Base-by-base conservation (phyloP, 2,113 vertebrate species). In the Ophthalmolycus amberensis region DNA sequence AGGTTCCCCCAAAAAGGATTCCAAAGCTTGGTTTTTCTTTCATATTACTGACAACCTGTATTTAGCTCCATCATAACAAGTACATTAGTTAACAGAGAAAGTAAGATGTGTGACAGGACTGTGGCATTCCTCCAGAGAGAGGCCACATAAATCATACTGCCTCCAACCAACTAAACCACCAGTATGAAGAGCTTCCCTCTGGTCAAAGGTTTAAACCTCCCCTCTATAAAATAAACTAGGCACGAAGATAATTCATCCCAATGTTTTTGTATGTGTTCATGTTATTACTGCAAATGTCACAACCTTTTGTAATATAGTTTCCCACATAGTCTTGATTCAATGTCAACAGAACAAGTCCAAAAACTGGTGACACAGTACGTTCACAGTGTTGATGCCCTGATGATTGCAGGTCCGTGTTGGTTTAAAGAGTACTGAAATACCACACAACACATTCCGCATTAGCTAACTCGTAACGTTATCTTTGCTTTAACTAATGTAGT, bases 161-260 rank as follows among this genome's bases (percentile, higher is more conserved):
- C 44, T 70, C 20, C 32, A 20, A 80, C 3, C 8, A 60, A 50
- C 4, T 71, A 32, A 82, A 79, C 64, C 75, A n/a, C 25, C 34
- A 58, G n/a, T 15, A 38, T 40, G 14, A 84, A 64, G 60, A 44
- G 6, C 56, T 75, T 60, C 38, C 52, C 67, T 42, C 9, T 59
- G 40, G 32, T 76, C 73, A 83, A 85, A 82, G 77, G 83, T 85
- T 84, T 86, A 77, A 66, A 73, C 8, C n/a, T 25, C 10, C 14
- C 18, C 40, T 58, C 15, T 27, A 46, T 48, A n/a, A 80, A 80
- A 71, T 16, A 82, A 75, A 56, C 40, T 9, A 52, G 15, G 7
- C 10, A 46, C 5, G 27, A 10, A 18, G 14, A 48, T 42, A 34
- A 59, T 54, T 32, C 6, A 54, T 3, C 6, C 27, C 11, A 29